Base-by-base conservation (phyloP, 2,888 invertebrate species). In the Torymus tubicola region DNA sequence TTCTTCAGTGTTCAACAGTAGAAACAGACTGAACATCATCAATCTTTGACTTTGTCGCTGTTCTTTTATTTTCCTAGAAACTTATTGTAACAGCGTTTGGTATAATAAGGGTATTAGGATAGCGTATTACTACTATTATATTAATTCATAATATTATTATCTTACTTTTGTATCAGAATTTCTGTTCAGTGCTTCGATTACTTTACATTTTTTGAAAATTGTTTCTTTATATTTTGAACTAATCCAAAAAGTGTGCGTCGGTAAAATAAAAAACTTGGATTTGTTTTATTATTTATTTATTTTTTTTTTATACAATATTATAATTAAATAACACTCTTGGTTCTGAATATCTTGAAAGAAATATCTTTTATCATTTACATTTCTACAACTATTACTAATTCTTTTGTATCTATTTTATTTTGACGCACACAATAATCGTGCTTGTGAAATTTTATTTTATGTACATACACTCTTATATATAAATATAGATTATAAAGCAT, bases 31-130 rank as follows among this genome's bases (percentile, higher is more conserved):
- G 72, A 81, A 57, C 65, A 60, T 71, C 67, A 78, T 81, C 78
- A 75, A 79, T 78, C 21, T 79, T 80, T 79, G 68, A 82, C 69
- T 72, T 69, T 72, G 31, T 80, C 77, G 74, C 73, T 82, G 53
- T 71, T 81, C 42, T 64, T 78, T 78, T 76, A 68, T 71, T 83
- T 80, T 81, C n/a, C 64, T 68, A 78, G 57, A 21, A 72, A 77
- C 50, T 78, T 73, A 70, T 69, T 58, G 57, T 63, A 70, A 71
- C 61, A 71, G 52, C 64, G 73, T 81, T 81, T 75, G 78, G 63
- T 81, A 69, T 63, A 67, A 63, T 81, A 81, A 81, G 78, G 75
- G 75, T 79, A 81, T 75, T 81, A 81, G 81, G 24, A 78, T 81
- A 81, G 57, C 2, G 42, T 75, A 69, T 16, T 73, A 71, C 63